Evolutionary conservation across 2,113 vertebrate genomes (phyloP).

Genomic region (Euleptes europaea): DNA sequence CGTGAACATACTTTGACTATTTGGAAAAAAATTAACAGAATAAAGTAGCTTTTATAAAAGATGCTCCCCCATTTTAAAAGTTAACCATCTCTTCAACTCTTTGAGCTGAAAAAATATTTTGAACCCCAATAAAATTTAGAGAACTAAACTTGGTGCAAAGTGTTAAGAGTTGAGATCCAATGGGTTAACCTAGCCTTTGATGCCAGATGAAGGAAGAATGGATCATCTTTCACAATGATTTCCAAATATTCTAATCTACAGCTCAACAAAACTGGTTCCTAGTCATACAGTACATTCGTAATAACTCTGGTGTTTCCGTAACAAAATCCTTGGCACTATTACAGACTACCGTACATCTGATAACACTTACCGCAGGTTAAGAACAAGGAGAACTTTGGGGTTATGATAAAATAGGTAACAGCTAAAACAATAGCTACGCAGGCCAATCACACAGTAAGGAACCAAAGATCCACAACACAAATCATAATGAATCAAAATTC

Average conservation of each 20-base stretch:
- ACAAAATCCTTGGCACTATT: background rate
- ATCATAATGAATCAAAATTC: background rate
- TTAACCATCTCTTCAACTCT: background rate
- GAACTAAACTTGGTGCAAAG: background rate
- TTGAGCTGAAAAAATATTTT: background rate
- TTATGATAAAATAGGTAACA: background rate
- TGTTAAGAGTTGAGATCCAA: background rate
- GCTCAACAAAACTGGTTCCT: background rate
- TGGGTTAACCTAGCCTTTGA: background rate
- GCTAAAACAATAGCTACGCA: background rate
- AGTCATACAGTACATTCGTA: background rate
- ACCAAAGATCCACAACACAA: background rate
- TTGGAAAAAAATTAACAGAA: background rate
- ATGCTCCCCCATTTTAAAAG: background rate
- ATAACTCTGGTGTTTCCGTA: background rate
- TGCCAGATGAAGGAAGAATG: background rate
- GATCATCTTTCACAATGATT: slow-evolving; percentile 9
- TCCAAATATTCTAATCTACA: background rate
- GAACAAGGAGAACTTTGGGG: background rate
- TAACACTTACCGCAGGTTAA: background rate
- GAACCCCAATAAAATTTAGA: background rate
- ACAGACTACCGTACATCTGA: background rate
- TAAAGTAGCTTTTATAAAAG: background rate
- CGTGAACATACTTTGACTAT: background rate
- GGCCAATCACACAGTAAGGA: background rate